Evolutionary conservation across 2,888 invertebrate species (phyloP), one percentile per base, ranked within the genome.

Genomic region (Melipona bicolor): DNA sequence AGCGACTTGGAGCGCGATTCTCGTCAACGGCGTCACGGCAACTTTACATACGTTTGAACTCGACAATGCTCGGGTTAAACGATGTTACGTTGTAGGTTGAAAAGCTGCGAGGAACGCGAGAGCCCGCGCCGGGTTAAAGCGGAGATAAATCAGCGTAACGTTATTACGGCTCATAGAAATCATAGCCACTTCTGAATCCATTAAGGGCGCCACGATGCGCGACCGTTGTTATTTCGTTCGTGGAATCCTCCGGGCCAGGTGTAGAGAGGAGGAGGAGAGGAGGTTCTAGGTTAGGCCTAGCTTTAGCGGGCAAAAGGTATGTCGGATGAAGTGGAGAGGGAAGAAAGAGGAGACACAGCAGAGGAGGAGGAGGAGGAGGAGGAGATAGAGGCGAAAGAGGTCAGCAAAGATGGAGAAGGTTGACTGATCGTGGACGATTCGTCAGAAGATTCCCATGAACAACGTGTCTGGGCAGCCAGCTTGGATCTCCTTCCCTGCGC

Each of bases 21-120:
- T 43, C 86, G 79, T 90, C 91, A 87, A 90, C 91, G 89, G 88
- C 90, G 91, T 92, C 92, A 92, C 91, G 92, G 88, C 86, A 87
- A 89, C 92, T 92, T 92, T 92, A 91, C 92, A 92, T 92, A 92
- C 89, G 91, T 87, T 92, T 92, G 92, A 92, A 92, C 92, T 86
- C 89, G 86, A 92, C 92, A 92, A 92, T 92, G 89, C 91, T 75
- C 89, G 89, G 92, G 92, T 92, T 92, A 92, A 92, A 92, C 92
- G 92, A 92, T 92, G 92, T 92, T 92, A 92, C 90, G n/a, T 79
- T 89, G 89, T 89, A 89, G 87, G 89, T 87, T 88, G 82, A 86
- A 72, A 83, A 84, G 69, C 82, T n/a, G 84, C 83, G 85, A 75
- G 82, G 77, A 72, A 88, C 79, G 87, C 77, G 81, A 75, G 79